phyloP scores from a whole-genome alignment of 2,113 vertebrate genomes.

The Alethe diademata region DNA sequence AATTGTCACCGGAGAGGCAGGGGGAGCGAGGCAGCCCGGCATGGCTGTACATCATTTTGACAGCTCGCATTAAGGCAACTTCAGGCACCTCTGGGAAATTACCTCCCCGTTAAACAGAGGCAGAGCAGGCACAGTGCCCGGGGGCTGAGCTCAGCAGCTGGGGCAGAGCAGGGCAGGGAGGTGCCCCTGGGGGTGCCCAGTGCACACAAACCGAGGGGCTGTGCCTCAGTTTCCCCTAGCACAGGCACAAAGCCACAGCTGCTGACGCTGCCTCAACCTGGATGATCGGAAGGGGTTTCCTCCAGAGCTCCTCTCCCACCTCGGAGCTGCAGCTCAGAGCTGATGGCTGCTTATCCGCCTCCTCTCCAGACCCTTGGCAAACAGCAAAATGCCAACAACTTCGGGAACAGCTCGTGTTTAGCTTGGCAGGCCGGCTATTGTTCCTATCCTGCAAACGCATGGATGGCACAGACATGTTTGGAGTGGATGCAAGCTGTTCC shows the following conservation, averaged over 20 bases:
- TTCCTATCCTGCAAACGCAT: neutral
- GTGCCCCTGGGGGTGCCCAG: neutral
- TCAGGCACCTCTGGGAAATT: slow-evolving; percentile 65
- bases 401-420: neutral
- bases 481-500: neutral
- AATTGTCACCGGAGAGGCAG: slow-evolving; percentile 69
- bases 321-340: neutral
- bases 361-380: neutral
- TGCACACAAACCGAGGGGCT: rapidly evolving
- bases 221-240: neutral
- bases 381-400: neutral
- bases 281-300: neutral
- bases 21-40: slow-evolving; percentile 56
- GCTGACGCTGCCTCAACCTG: neutral
- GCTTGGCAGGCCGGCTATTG: neutral
- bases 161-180: neutral
- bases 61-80: slow-evolving; percentile 64
- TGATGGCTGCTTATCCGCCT: neutral
- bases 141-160: neutral
- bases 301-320: neutral
- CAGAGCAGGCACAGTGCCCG: neutral
- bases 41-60: slow-evolving; percentile 69
- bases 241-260: rapidly evolving
- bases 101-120: slow-evolving; percentile 28
- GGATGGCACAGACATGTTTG: neutral